Base-by-base conservation (phyloP, 1,140 invertebrate species). In the Mercenaria mercenaria region DNA sequence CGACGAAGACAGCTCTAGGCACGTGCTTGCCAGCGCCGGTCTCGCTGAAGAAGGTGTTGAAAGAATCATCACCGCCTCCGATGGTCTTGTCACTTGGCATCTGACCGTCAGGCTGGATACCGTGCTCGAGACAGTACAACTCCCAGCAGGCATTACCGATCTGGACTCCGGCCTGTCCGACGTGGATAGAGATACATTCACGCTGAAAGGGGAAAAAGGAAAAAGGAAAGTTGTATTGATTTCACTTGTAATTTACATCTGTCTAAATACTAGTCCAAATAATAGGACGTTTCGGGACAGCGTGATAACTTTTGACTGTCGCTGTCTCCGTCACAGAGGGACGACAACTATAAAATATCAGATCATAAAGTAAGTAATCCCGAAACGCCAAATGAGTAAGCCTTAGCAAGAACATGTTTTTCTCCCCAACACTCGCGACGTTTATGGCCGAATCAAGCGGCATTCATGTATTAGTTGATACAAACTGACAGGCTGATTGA, bases 161-260 rank as follows among this genome's bases (percentile, higher is more conserved):
- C 61, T 67, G 61, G 61, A 67, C 98, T 79, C 98, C 98, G 89
- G 98, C 98, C 96, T 98, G 98, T 50, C 98, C 98, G 93, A 98
- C 97, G 96, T 98, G 98, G 91, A 98, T 97, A 91, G 97, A 98
- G 94, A 98, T 98, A 94, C 97, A 98, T 97, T 98, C 98, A 90
- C 96, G 94, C 96, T 94, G 90, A 59, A 83, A 80, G 37, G 26
- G 74, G 29, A 72, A 61, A 79, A 79, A n/a, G n/a, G n/a, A n/a
- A n/a, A n/a, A n/a, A 37, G 15, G n/a, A 43, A 43, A 76, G 10
- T 2, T 13, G 6, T 37, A 76, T 50, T 76, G 41, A 43, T 47
- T 76, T 41, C 69, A 72, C 10, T 39, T 10, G 6, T 34, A 15
- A 29, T 8, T n/a, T n/a, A n/a, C n/a, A n/a, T n/a, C n/a, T n/a